Conservation (phyloP, 2,797 vertebrate genomes). For the Phyllotis vaccarum region DNA sequence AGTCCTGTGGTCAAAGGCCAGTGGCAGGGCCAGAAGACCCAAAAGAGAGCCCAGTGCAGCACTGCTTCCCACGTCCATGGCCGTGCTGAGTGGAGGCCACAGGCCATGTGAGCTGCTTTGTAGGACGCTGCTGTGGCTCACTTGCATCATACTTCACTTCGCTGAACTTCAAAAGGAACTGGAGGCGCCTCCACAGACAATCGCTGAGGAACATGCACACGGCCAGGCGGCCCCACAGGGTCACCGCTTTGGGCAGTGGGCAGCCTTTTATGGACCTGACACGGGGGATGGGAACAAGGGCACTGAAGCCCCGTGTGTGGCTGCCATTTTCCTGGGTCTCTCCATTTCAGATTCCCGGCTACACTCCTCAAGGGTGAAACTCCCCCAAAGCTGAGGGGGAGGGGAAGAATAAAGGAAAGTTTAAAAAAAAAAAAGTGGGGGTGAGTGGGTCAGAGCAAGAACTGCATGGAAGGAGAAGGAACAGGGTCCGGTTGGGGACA, state of each 20-base stretch:
- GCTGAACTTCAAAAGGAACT: constrained; percentile 69
- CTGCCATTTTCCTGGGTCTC: background rate
- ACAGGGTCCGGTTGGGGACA: background rate
- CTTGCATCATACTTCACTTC: constrained; percentile 68
- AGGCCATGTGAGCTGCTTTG: constrained; percentile 26
- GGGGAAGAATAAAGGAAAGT: background rate
- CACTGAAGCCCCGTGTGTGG: background rate
- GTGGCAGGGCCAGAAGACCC: background rate
- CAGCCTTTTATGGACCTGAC: background rate
- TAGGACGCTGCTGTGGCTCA: constrained; percentile 44
- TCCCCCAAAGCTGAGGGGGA: background rate
- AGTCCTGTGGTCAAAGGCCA: constrained; percentile 22
- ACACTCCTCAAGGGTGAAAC: background rate
- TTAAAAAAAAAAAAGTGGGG: background rate
- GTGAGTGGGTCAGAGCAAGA: fast-evolving
- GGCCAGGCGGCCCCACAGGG: background rate
- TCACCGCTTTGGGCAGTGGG: constrained; percentile 52
- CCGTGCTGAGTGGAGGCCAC: background rate
- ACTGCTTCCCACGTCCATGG: constrained; percentile 6
- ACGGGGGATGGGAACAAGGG: background rate
- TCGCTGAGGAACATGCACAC: fast-evolving
- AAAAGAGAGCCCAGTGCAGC: background rate
- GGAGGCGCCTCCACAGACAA: constrained; percentile 58
- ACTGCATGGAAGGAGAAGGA: background rate
- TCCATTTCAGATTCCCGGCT: constrained; percentile 56